Percentiles rank a stretch among this genome's conserved stretches.
These are phyloP conservation scores for Argopecten irradians DNA, from an alignment of 1,140 invertebrate genomes.

Conservation along the genomic window DNA sequence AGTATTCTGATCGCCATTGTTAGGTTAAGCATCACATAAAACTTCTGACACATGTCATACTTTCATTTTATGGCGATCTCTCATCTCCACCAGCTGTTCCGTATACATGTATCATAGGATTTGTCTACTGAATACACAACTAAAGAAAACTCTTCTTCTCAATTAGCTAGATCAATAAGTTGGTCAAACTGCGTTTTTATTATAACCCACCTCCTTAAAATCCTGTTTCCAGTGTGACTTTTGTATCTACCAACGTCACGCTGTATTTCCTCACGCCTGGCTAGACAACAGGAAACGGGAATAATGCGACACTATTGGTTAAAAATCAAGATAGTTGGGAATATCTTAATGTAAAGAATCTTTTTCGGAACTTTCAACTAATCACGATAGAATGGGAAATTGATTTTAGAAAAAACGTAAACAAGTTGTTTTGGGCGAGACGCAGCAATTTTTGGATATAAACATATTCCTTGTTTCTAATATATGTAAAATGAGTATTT, in stretches of 20 bases:
- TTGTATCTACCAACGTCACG: neutral
- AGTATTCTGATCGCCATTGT: neutral
- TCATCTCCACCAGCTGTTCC: neutral
- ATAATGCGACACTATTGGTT: neutral
- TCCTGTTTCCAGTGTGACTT: neutral
- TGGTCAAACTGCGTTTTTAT: neutral
- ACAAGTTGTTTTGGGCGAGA: no score
- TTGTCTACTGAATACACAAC: neutral
- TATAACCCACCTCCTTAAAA: neutral
- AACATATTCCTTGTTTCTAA: neutral
- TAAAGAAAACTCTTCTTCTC: slow-evolving; percentile 1
- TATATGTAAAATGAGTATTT: neutral
- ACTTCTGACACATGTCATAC: neutral
- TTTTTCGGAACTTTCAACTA: neutral
- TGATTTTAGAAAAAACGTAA: neutral
- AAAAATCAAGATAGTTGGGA: neutral
- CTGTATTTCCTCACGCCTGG: neutral
- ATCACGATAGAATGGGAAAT: neutral
- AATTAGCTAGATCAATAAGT: neutral
- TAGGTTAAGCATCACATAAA: neutral
- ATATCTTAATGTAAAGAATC: neutral
- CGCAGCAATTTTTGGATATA: neutral
- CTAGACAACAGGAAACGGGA: neutral
- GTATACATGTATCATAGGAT: neutral
- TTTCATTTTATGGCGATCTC: neutral